A percentile compares a stretch with the other conserved stretches of the same genome.
phyloP scores from a whole-genome alignment of 1,140 invertebrate genomes.

The Zaprionus nigranus region DNA sequence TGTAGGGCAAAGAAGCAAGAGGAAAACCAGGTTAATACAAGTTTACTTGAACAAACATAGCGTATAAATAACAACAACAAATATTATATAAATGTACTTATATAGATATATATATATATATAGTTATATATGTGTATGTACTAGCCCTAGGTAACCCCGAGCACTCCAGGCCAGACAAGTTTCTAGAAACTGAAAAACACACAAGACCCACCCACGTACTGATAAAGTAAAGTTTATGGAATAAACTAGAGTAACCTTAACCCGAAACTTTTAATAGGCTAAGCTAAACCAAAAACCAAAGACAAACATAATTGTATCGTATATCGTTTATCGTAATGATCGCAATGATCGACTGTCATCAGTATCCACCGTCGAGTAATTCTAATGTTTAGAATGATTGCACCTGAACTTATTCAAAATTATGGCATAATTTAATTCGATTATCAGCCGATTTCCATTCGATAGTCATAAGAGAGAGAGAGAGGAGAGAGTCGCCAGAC shows the following conservation, averaged over 20 bases:
- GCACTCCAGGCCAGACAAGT: slow-evolving; percentile 41
- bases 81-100: slow-evolving; percentile 8
- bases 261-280: slow-evolving; percentile 18
- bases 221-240: slow-evolving; percentile 49
- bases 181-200: slow-evolving; percentile 34
- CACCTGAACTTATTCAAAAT: slow-evolving; percentile 20
- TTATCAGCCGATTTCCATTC: slow-evolving; percentile 11
- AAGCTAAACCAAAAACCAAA: background rate
- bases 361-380: slow-evolving; percentile 29
- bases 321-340: slow-evolving; percentile 8
- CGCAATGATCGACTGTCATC: slow-evolving; percentile 5
- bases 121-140: slow-evolving; percentile 9
- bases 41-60: slow-evolving; percentile 42
- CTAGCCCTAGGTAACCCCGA: slow-evolving; percentile 13
- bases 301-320: background rate
- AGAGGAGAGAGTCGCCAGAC: no score
- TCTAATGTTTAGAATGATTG: slow-evolving; percentile 32
- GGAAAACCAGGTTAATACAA: slow-evolving; percentile 74
- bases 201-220: slow-evolving; percentile 54
- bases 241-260: slow-evolving; percentile 21
- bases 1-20: slow-evolving; percentile 52
- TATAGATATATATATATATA: slow-evolving; percentile 12
- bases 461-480: slow-evolving; percentile 2
- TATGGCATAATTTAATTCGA: slow-evolving; percentile 4
- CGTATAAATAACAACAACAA: slow-evolving; percentile 8